phyloP scores from a whole-genome alignment of 2,797 vertebrate species.

The Eulemur coronatus region DNA sequence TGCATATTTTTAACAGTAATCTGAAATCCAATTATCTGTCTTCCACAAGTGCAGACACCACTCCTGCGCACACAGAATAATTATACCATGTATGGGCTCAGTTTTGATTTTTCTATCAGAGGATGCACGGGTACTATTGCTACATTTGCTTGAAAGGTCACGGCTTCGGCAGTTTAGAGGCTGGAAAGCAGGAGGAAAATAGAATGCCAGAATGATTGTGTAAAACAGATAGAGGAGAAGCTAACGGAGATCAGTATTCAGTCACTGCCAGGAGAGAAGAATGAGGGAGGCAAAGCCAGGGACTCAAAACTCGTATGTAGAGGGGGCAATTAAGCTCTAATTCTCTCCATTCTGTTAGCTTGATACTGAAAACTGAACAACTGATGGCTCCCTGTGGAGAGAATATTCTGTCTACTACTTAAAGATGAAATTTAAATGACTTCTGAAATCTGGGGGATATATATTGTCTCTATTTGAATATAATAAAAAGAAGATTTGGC shows the following conservation, averaged over 20 bases:
- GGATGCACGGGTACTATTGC: slow-evolving; percentile 45
- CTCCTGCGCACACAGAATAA: slow-evolving; percentile 49
- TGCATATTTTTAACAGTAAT: slow-evolving; percentile 72
- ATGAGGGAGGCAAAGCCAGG: not conserved
- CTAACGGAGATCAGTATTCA: slow-evolving; percentile 14
- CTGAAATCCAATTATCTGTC: slow-evolving; percentile 77
- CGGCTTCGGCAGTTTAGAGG: slow-evolving; percentile 49
- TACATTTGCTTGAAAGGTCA: slow-evolving; percentile 73
- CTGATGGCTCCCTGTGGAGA: not conserved
- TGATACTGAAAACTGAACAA: slow-evolving; percentile 1
- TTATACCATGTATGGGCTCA: slow-evolving; percentile 56
- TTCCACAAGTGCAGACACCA: slow-evolving; percentile 55
- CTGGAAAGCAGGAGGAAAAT: slow-evolving; percentile 69
- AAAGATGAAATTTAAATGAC: not conserved
- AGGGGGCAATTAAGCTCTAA: not conserved
- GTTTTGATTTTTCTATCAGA: slow-evolving; percentile 78
- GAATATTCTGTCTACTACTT: not conserved
- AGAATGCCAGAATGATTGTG: slow-evolving; percentile 62
- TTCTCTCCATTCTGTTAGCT: not conserved
- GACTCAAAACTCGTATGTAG: not conserved
- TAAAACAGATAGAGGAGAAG: slow-evolving; percentile 46
- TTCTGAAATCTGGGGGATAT: not conserved
- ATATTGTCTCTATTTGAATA: not conserved
- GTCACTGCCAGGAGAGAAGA: not conserved
- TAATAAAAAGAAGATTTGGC: not conserved